Conservation (phyloP, 1,140 invertebrate genomes). For the Lepidotrigona ventralis region DNA sequence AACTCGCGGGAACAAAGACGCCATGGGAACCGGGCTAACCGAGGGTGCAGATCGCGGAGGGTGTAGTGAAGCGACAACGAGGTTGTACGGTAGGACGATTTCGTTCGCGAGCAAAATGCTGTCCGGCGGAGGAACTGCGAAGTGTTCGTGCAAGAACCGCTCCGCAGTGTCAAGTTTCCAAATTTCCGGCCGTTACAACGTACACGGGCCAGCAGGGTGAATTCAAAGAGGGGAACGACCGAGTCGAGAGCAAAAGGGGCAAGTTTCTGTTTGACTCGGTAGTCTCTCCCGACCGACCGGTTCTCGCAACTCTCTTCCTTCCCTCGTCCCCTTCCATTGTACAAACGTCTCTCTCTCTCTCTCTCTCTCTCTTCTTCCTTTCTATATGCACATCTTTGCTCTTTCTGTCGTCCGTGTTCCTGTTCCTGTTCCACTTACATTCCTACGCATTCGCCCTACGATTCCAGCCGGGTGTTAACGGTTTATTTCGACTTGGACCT, state of each 20-base stretch:
- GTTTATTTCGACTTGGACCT: conserved; percentile 64
- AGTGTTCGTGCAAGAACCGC: conserved; percentile 56
- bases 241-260: conserved; percentile 54
- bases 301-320: neutral
- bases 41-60: neutral
- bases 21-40: neutral
- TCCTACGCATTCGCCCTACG: conserved; percentile 30
- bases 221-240: conserved; percentile 24
- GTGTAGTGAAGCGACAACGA: conserved; percentile 38
- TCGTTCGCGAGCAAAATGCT: conserved; percentile 44
- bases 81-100: conserved; percentile 52
- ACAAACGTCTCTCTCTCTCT: neutral
- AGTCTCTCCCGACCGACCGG: conserved; percentile 13
- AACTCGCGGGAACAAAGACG: conserved; percentile 1
- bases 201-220: conserved; percentile 19
- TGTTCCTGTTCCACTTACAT: conserved; percentile 28
- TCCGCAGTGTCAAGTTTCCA: conserved; percentile 64
- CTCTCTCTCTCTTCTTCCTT: neutral
- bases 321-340: neutral
- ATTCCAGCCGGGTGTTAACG: conserved; percentile 61
- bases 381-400: neutral
- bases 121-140: conserved; percentile 54
- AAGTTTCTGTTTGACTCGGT: conserved; percentile 63
- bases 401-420: neutral
- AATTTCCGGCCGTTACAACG: conserved; percentile 63